Base-by-base conservation (phyloP, 2,113 vertebrate genomes). In the Neogobius melanostomus region DNA sequence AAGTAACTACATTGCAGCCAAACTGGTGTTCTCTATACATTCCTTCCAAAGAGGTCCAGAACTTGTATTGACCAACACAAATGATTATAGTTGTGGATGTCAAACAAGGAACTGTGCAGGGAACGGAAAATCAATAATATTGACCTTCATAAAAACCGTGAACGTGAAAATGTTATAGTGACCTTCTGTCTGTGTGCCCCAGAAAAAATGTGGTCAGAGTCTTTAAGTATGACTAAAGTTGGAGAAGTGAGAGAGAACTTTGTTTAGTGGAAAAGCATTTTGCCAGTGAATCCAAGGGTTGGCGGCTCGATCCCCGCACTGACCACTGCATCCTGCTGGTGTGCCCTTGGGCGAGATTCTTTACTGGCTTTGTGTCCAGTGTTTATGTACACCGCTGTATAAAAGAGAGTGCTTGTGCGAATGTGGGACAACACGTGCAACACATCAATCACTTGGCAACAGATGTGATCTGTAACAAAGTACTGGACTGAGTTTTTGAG, bases 131-230 rank as follows among this genome's bases (percentile, higher is more conserved):
- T 82, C 57, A 68, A 5, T 63, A 11, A 14, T 21, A 62, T 64
- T 59, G 28, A 64, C 10, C 42, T 63, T 79, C 76, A 81, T 79
- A 73, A 83, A 84, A 82, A 66, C 7, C 74, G 71, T 77, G 72
- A 7, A 16, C 43, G 62, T 81, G 64, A 46, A 16, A 50, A 64
- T 57, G 53, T 47, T 8, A 36, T 59, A 61, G 63, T 50, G 7
- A 51, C 52, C 62, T 47, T 15, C n/a, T 49, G 50, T 54, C 66
- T 50, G 73, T 51, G 68, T 62, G 68, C 64, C 80, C 73, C 76
- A 66, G 69, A 69, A 79, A 70, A 69, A 50, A 57, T 53, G 64
- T 57, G 78, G 74, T 82, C 59, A 62, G 1, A 42, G 56, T 11
- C 15, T 44, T 44, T 5, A 44, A n/a, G 42, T 61, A 15, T 36